Conservation (phyloP, 2,113 vertebrate species). For the Rallus limicola region DNA sequence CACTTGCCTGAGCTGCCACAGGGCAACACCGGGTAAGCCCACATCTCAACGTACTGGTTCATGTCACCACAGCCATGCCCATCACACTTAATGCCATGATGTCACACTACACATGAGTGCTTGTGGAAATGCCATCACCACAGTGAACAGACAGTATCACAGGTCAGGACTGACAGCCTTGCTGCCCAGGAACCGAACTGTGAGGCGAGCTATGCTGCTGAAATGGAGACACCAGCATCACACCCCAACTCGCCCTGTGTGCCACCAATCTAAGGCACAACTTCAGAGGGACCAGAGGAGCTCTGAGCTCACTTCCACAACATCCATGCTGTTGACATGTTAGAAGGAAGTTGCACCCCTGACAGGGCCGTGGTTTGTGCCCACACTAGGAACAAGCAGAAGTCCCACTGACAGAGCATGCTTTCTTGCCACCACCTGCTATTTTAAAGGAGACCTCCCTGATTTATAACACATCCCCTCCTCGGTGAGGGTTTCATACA, state of each 20-base stretch:
- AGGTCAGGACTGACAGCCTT: background rate
- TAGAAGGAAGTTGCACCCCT: background rate
- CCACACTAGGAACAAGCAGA: background rate
- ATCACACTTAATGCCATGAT: background rate
- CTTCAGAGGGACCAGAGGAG: background rate
- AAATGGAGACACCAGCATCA: background rate
- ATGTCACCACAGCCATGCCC: background rate
- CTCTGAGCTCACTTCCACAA: background rate
- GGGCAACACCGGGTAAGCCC: background rate
- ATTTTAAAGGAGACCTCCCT: background rate
- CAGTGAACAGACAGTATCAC: background rate
- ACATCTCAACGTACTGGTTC: rapidly evolving
- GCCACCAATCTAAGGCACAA: background rate
- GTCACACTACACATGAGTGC: rapidly evolving
- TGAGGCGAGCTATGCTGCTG: rapidly evolving
- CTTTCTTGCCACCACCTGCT: background rate
- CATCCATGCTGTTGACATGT: rapidly evolving
- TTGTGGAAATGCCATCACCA: rapidly evolving
- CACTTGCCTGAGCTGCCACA: background rate
- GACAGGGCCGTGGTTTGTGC: background rate
- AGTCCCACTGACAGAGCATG: background rate
- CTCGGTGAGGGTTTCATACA: background rate
- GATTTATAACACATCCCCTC: background rate
- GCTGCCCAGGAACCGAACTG: background rate
- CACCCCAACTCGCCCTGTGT: background rate